phyloP scores from a whole-genome alignment of 2,888 invertebrate species.

The Lasioglossum figueresi region DNA sequence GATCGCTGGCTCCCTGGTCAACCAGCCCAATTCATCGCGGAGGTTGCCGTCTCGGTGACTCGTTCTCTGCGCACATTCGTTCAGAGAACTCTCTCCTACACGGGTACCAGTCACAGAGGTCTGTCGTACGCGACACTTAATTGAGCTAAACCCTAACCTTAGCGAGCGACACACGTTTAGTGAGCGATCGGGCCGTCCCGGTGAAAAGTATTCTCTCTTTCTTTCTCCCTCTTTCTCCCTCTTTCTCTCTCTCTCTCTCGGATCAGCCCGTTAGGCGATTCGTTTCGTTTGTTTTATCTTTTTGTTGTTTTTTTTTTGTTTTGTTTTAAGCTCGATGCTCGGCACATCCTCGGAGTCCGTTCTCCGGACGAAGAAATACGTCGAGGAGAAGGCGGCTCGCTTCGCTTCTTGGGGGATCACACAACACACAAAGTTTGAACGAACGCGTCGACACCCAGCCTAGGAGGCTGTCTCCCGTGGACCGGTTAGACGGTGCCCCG shows the following conservation, averaged over 20 bases:
- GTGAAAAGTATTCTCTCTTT: not conserved
- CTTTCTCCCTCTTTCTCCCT: not conserved
- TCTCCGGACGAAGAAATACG: constrained; percentile 27
- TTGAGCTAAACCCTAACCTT: constrained; percentile 48
- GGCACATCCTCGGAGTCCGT: constrained; percentile 37
- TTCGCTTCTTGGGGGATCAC: constrained; percentile 34
- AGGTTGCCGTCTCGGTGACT: not conserved
- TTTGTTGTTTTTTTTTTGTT: not conserved
- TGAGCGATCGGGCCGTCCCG: not conserved
- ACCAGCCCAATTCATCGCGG: not conserved
- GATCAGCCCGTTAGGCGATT: constrained; percentile 33
- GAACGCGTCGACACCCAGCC: constrained; percentile 30
- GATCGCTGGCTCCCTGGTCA: constrained; percentile 8
- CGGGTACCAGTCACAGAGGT: constrained; percentile 36
- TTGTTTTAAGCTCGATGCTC: constrained; percentile 56
- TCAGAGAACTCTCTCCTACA: constrained; percentile 21
- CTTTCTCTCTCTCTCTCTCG: not conserved
- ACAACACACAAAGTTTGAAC: constrained; percentile 46
- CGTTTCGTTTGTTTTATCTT: not conserved
- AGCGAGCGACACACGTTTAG: constrained; percentile 27
- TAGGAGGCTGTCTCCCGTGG: not conserved
- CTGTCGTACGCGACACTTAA: constrained; percentile 47
- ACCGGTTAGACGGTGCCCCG: not conserved
- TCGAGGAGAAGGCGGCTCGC: constrained; percentile 27
- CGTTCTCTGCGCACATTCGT: constrained; percentile 11